phyloP scores from a whole-genome alignment of 2,113 vertebrate species.

The Diphyllodes magnificus region DNA sequence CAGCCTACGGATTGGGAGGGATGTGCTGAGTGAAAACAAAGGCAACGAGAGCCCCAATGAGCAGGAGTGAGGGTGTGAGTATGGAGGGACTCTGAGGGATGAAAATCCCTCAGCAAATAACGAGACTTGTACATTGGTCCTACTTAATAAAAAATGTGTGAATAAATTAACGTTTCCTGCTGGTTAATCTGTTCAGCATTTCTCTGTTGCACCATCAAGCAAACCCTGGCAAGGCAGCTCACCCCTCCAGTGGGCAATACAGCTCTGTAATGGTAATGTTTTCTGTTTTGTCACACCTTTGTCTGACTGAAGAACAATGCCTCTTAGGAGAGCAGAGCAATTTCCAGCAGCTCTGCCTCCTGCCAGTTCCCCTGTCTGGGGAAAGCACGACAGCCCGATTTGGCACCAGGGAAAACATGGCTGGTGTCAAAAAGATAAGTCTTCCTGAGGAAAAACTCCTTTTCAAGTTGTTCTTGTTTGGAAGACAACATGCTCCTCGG shows the following conservation, averaged over 20 bases:
- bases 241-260: neutral
- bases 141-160: neutral
- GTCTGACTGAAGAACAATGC: neutral
- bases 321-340: neutral
- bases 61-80: neutral
- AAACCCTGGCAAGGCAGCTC: neutral
- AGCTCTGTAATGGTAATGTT: neutral
- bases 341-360: neutral
- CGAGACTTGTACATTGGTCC: neutral
- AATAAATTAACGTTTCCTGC: neutral
- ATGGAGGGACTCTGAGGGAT: neutral
- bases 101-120: neutral
- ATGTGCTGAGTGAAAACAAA: neutral
- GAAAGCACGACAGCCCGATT: neutral
- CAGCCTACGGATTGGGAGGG: neutral
- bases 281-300: neutral
- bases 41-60: rapidly evolving
- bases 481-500: neutral
- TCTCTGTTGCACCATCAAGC: neutral
- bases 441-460: neutral
- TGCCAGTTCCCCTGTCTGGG: neutral
- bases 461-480: neutral
- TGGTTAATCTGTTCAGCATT: neutral
- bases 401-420: rapidly evolving
- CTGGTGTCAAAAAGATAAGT: neutral